Conservation (phyloP, 2,888 invertebrate species). For the Stenchaetothrips biformis region DNA sequence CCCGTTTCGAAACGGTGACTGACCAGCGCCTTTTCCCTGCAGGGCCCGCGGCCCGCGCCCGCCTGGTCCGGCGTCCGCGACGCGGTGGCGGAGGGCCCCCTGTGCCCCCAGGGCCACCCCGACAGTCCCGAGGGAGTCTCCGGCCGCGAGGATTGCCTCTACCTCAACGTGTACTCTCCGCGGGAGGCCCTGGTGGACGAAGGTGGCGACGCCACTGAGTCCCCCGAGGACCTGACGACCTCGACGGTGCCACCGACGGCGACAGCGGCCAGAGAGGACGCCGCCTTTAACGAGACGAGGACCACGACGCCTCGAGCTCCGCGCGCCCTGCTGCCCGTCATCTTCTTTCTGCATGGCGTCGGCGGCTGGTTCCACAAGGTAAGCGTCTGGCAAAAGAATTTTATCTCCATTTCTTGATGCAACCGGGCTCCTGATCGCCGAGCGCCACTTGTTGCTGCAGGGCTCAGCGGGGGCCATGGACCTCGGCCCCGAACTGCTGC, state of each 20-base stretch:
- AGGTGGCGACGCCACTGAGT: neutral
- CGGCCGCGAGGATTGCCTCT: constrained; percentile 7
- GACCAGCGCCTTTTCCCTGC: neutral
- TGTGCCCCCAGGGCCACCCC: neutral
- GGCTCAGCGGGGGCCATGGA: neutral
- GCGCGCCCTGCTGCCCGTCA: neutral
- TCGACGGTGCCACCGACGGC: neutral
- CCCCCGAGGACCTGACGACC: neutral
- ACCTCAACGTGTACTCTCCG: constrained; percentile 5
- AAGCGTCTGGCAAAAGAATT: neutral
- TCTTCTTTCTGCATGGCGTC: constrained; percentile 1
- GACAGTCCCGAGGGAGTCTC: neutral
- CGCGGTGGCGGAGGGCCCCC: neutral
- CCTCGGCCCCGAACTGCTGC: constrained; percentile 8
- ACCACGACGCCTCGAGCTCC: neutral
- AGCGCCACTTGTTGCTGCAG: neutral
- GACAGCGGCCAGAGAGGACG: neutral
- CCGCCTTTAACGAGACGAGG: neutral
- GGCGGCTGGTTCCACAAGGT: neutral
- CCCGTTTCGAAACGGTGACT: too few species aligned
- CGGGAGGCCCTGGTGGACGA: neutral
- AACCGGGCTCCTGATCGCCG: neutral
- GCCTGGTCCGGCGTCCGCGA: neutral
- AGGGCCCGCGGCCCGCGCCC: neutral
- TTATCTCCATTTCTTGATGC: neutral